Base-by-base conservation (phyloP, 2,797 vertebrate species). In the Neoniphon sammara region DNA sequence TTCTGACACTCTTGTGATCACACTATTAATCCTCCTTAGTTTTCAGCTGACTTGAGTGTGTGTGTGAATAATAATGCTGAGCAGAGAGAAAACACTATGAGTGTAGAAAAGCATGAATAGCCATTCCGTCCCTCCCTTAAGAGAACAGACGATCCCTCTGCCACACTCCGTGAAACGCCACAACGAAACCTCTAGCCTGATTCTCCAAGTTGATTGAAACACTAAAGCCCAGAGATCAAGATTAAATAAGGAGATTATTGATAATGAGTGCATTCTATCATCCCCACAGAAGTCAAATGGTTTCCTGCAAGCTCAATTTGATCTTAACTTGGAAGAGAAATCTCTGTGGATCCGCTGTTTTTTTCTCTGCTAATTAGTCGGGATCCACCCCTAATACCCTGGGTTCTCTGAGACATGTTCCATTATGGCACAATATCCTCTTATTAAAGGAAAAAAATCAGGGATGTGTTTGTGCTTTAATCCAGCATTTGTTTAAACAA, bases 201-300 rank as follows among this genome's bases (percentile, higher is more conserved):
- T 88, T 78, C 89, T 84, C 85, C 77, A 88, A 90, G 82, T 90
- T 92, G 91, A 93, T 93, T 94, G 92, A 91, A 94, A 93, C 90
- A 87, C 88, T 84, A 90, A 94, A 93, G 88, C 93, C 83, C 82
- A 55, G 82, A 89, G 89, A 93, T 93, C 87, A 92, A 90, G 89
- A 90, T 91, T 90, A 84, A 93, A 93, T 90, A 89, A 92, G 90
- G 87, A 91, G 92, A 93, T 93, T 93, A 93, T 93, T 91, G 91
- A 92, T 82, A 91, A 91, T 88, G 83, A 91, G 87, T 74, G 73
- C 71, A 65, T 91, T 92, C 88, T 88, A 75, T 91, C 86, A 82
- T 93, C 86, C 82, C 71, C 53, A 52, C 86, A 86, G 73, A 92
- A 92, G 86, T 92, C 78, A 87, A 87, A 89, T 53, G 25, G 57